These are phyloP conservation scores for Muscicapa comitata DNA, from an alignment of 2,797 vertebrate species.

Conservation along the genomic window DNA sequence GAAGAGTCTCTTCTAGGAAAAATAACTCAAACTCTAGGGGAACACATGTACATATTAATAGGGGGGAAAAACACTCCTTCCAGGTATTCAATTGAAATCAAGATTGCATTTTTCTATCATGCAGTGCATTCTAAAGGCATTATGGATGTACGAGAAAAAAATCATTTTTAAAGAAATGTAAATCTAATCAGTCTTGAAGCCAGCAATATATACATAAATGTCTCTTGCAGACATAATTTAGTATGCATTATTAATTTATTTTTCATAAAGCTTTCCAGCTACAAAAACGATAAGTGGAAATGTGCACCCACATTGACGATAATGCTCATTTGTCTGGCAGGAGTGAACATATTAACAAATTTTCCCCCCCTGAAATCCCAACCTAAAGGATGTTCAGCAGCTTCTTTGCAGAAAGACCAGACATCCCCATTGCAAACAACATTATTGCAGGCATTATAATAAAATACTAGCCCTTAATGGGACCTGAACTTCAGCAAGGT, in stretches of 20 bases:
- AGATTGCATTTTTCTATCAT: neutral
- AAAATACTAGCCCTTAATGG: slow-evolving; percentile 36
- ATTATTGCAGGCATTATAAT: slow-evolving; percentile 35
- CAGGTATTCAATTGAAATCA: neutral
- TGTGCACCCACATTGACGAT: slow-evolving; percentile 37
- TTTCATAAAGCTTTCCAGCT: slow-evolving; percentile 75
- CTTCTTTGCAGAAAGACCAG: slow-evolving; percentile 31
- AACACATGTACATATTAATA: neutral
- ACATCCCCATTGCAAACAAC: neutral
- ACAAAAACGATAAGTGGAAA: slow-evolving; percentile 71
- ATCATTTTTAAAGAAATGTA: slow-evolving; percentile 63
- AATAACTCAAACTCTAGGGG: neutral
- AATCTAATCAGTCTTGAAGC: slow-evolving; percentile 76
- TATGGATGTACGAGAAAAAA: neutral
- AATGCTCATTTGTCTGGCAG: slow-evolving; percentile 68
- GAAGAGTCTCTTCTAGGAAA: slow-evolving; percentile 14
- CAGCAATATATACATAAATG: slow-evolving; percentile 73
- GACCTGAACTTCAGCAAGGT: slow-evolving; percentile 7
- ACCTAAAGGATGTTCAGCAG: slow-evolving; percentile 8
- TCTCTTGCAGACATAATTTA: slow-evolving; percentile 78
- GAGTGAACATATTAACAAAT: slow-evolving; percentile 50
- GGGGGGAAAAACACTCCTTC: neutral
- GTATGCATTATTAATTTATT: slow-evolving; percentile 81
- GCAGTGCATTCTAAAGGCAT: neutral
- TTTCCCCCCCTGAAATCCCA: slow-evolving; percentile 18